A percentile compares a stretch with the other conserved stretches of the same genome.
Conservation (phyloP, 2,888 invertebrate genomes). For the Hoplodrina blanda region DNA sequence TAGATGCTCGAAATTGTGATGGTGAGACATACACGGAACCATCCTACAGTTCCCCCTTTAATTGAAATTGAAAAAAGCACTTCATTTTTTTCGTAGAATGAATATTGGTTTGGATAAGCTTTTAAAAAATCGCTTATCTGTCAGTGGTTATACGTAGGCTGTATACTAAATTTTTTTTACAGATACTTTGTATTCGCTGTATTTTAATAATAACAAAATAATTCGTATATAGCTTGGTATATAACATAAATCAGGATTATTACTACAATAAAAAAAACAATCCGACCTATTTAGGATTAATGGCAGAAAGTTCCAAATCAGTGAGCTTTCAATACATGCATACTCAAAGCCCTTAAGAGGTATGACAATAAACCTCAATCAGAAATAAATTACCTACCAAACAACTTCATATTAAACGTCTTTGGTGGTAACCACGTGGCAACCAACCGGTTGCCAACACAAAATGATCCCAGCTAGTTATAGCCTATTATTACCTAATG, state of each 20-base stretch:
- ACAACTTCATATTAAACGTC: constrained; percentile 12
- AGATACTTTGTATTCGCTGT: not conserved
- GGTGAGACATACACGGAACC: constrained; percentile 63
- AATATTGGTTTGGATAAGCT: constrained; percentile 25
- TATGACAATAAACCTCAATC: not conserved
- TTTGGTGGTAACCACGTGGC: not conserved
- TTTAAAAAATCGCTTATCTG: constrained; percentile 14
- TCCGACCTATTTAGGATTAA: not conserved
- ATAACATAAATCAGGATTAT: too few relatives aligned
- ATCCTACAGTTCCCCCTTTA: constrained; percentile 39
- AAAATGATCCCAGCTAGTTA: constrained; percentile 30
- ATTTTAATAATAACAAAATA: not conserved
- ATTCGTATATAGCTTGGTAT: too few relatives aligned
- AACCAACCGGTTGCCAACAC: not conserved
- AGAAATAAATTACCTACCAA: not conserved
- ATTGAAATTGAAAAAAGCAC: constrained; percentile 62
- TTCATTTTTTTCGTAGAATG: constrained; percentile 29
- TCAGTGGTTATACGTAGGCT: not conserved
- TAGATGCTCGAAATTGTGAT: constrained; percentile 72
- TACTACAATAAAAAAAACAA: not conserved
- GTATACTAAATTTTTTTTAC: not conserved
- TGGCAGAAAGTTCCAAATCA: not conserved
- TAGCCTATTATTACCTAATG: constrained; percentile 46
- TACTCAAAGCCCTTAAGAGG: not conserved
- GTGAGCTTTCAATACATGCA: not conserved